Evolutionary conservation across 2,113 vertebrate species (phyloP).

Genomic region (Okapia johnstoni): DNA sequence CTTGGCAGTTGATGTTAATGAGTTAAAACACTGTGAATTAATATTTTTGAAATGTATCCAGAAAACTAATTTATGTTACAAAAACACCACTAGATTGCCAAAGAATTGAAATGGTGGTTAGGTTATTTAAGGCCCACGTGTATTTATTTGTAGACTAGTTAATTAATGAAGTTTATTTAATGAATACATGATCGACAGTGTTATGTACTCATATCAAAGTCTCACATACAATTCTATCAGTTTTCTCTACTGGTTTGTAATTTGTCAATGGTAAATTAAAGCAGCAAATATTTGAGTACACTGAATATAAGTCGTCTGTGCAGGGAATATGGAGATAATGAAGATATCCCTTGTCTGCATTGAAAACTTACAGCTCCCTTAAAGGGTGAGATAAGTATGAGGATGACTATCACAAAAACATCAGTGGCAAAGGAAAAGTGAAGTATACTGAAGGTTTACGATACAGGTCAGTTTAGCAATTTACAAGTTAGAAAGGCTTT

Average conservation of each 20-base stretch:
- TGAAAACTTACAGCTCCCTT: conserved; percentile 1
- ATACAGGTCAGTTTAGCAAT: conserved; percentile 37
- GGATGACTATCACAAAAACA: not conserved
- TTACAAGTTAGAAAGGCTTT: conserved; percentile 1
- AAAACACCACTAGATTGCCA: conserved; percentile 32
- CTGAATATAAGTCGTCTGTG: not conserved
- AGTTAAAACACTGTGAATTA: conserved; percentile 37
- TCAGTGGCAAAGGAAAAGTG: not conserved
- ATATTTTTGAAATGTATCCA: conserved; percentile 52
- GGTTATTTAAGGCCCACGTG: conserved; percentile 23
- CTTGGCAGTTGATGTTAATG: conserved; percentile 46
- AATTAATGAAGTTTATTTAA: conserved; percentile 49
- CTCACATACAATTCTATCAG: conserved; percentile 27
- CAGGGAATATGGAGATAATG: conserved; percentile 4
- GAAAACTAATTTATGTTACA: conserved; percentile 44
- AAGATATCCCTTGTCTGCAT: not conserved
- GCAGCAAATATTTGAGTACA: conserved; percentile 17
- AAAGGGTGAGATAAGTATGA: not conserved
- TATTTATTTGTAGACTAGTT: conserved; percentile 53
- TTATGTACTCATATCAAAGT: conserved; percentile 16
- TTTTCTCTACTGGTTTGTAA: conserved; percentile 43
- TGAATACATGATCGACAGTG: conserved; percentile 24
- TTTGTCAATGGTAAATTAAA: not conserved
- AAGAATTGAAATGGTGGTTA: conserved; percentile 48
- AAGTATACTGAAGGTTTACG: conserved; percentile 26